Evolutionary conservation across 2,888 invertebrate species (phyloP), one percentile per base, ranked within the genome.

Genomic region (Diabrotica balteata): DNA sequence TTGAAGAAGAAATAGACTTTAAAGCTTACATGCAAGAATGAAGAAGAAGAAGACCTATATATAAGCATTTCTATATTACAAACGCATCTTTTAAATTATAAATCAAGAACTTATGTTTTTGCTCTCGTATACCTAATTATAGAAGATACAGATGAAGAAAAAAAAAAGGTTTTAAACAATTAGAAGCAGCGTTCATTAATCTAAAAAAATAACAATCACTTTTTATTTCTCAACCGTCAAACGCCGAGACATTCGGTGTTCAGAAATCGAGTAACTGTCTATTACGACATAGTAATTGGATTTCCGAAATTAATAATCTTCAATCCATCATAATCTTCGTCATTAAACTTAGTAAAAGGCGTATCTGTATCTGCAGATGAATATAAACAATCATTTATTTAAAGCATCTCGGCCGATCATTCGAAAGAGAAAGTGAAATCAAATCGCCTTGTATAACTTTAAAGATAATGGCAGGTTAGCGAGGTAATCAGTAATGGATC

Each of bases 351-450:
- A n/a, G 55, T 55, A n/a, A 55, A 55, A 55, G 17, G 44, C n/a
- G 10, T 55, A 45, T 55, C 44, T 45, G 44, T 55, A 55, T 55
- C 55, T 10, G 11, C 17, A 44, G 43, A 55, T 45, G 17, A 55
- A 17, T 8, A 45, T 55, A 55, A 45, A 44, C 11, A 55, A 55
- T 55, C 42, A 55, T 45, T 55, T 55, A 55, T 55, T 7, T 32
- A 32, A 42, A 4, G 32, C 53, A 45, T 55, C 32, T 6, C 7
- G 7, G 10, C 4, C 11, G n/a, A 55, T 55, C 43, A 44, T 55
- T 55, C 42, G 55, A 55, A 55, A 55, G 55, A 55, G 55, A 55
- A 55, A 55, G 55, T 45, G 55, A 55, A 55, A 55, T 55, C 43
- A 55, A 44, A 55, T 45, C 55, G 55, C 55, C 55, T 55, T 55